Base-by-base conservation (phyloP, 2,797 vertebrate genomes). In the Spinibarbus caldwelli region DNA sequence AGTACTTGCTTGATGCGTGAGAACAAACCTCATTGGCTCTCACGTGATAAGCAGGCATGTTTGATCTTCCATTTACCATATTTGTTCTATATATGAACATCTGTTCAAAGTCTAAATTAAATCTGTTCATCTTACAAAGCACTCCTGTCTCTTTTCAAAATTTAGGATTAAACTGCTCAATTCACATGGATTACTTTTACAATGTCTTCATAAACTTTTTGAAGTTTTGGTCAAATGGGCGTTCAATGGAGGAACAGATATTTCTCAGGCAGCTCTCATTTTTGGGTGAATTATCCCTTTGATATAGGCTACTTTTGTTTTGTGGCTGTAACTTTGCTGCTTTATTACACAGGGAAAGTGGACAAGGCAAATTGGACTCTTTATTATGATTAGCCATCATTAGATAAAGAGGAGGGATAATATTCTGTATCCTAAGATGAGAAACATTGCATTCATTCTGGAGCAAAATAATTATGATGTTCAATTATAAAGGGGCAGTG, bases 301-400 rank as follows among this genome's bases (percentile, higher is more conserved):
- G 41, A 26, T 43, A 38, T 38, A 43, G 41, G 41, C 41, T 43
- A 14, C 34, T 70, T 1, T 15, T 29, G 9, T 90, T 89, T 89
- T 90, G 90, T 89, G 87, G 87, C 88, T 89, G 75, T 70, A 19
- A 78, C 89, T 66, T 91, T 88, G 12, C n/a, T 45, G 14, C 45
- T 77, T 43, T 43, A 49, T 71, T 49, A 31, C 23, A n/a, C 29
- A 57, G 38, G 47, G 3, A 52, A 36, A 19, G 52, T 64, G 81
- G 26, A 83, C 75, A 57, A 84, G n/a, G 38, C 29, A 84, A 71
- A 64, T 38, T 72, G 15, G 11, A 78, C 17, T 38, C 49, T 47
- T 85, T 78, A 36, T 86, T 68, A 57, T 73, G 34, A 70, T 26
- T 72, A 80, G 36, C 19, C 34, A 23, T 73, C 29, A 45, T 67